Evolutionary conservation across 2,113 vertebrate genomes (phyloP).

Genomic region (Jacana jacana): DNA sequence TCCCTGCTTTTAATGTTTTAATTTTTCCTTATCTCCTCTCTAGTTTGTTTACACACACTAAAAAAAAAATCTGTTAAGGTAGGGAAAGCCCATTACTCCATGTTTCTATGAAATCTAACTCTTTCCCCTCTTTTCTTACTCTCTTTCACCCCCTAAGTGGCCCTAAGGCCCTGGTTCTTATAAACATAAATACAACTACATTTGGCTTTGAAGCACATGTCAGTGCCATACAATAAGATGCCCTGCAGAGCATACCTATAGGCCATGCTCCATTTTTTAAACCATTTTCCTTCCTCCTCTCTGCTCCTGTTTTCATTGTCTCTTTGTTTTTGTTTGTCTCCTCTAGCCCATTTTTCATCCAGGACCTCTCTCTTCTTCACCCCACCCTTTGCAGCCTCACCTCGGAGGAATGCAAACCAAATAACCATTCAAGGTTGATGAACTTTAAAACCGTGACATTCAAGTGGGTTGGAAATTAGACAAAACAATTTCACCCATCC

Average conservation of each 20-base stretch:
- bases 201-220: not conserved
- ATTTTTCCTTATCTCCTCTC: not conserved
- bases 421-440: slow-evolving; percentile 36
- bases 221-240: not conserved
- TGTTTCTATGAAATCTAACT: not conserved
- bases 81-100: not conserved
- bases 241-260: not conserved
- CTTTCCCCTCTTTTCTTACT: not conserved
- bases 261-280: not conserved
- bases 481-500: slow-evolving; percentile 54
- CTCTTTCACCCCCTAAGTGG: not conserved
- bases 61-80: not conserved
- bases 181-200: not conserved
- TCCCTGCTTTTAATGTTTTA: not conserved
- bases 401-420: slow-evolving; percentile 58
- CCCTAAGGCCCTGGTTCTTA: not conserved
- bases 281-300: not conserved
- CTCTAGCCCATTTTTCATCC: slow-evolving; percentile 38
- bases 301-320: not conserved
- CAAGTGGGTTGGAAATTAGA: slow-evolving; percentile 57
- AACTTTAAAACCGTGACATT: slow-evolving; percentile 62
- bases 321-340: slow-evolving; percentile 37
- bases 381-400: slow-evolving; percentile 52
- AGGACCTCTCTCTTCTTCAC: slow-evolving; percentile 2
- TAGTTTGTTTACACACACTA: not conserved